phyloP scores from a whole-genome alignment of 2,113 vertebrate species.

The Nicator chloris region DNA sequence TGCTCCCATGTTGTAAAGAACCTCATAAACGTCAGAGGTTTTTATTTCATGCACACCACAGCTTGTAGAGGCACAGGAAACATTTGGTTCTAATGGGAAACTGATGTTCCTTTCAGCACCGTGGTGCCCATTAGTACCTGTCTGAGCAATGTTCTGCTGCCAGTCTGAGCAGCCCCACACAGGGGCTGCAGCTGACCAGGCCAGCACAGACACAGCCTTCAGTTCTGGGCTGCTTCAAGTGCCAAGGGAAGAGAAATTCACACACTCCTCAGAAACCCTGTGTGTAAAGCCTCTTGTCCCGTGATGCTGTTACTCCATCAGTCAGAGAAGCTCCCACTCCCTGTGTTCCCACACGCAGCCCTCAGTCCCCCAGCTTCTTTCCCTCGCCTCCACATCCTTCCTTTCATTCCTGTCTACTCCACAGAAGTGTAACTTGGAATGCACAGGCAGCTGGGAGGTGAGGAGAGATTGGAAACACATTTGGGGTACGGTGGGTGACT shows the following conservation, averaged over 20 bases:
- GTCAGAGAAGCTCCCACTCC: fast-evolving
- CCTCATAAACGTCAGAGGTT: constrained; percentile 33
- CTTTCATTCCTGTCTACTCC: background rate
- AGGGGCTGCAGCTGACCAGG: background rate
- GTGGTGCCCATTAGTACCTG: background rate
- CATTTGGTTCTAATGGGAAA: constrained; percentile 12
- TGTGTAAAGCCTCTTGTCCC: background rate
- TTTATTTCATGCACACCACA: constrained; percentile 26
- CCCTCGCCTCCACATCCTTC: background rate
- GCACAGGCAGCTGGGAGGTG: background rate
- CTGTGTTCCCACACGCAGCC: fast-evolving
- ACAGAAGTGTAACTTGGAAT: background rate
- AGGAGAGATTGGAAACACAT: background rate
- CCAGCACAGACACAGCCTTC: background rate
- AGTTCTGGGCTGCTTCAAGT: fast-evolving
- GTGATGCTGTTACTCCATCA: background rate
- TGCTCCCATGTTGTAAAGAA: constrained; percentile 24
- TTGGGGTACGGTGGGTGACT: background rate
- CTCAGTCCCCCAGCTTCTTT: background rate
- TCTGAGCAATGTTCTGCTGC: background rate
- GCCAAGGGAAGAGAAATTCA: background rate
- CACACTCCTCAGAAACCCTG: background rate
- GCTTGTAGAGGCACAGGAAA: background rate
- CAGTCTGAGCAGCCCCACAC: background rate
- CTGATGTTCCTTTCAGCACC: background rate